phyloP scores from a whole-genome alignment of 2,888 invertebrate genomes.

The Caenorhabditis panamensis region DNA sequence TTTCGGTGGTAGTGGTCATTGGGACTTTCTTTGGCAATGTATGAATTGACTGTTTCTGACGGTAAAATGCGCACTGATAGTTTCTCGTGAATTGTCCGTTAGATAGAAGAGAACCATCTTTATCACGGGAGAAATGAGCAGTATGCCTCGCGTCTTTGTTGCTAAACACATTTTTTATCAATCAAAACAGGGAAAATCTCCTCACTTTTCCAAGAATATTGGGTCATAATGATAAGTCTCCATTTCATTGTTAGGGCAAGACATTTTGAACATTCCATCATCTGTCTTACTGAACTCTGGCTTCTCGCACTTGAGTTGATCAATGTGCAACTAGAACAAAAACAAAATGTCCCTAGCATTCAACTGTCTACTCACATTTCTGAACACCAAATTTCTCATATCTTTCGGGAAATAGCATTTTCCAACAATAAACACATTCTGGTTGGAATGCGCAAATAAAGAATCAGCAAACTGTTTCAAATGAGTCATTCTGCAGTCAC shows the following conservation, averaged over 20 bases:
- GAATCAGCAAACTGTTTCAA: conserved; percentile 43
- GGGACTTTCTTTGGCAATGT: conserved; percentile 17
- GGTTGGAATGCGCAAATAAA: conserved; percentile 37
- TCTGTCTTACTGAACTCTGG: conserved; percentile 34
- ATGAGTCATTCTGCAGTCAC: conserved; percentile 71
- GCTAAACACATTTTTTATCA: conserved; percentile 5
- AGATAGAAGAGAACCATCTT: conserved; percentile 44
- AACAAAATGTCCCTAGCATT: too few species aligned
- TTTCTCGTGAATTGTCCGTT: conserved; percentile 51
- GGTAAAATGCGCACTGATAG: conserved; percentile 45
- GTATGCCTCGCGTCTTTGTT: conserved; percentile 46
- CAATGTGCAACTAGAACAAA: conserved; percentile 30
- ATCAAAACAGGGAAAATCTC: not conserved
- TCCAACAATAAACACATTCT: conserved; percentile 36
- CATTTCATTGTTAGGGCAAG: conserved; percentile 49
- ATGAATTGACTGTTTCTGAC: conserved; percentile 35
- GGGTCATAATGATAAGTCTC: conserved; percentile 48
- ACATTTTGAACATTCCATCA: conserved; percentile 51
- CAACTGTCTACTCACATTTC: conserved; percentile 24
- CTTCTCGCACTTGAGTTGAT: conserved; percentile 28
- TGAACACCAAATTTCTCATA: conserved; percentile 33
- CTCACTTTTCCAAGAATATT: conserved; percentile 39
- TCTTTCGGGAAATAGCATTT: conserved; percentile 50
- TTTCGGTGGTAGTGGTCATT: not conserved
- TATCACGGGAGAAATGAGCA: conserved; percentile 51